Conservation (phyloP, 1,140 invertebrate genomes). For the Calliopsis andreniformis region DNA sequence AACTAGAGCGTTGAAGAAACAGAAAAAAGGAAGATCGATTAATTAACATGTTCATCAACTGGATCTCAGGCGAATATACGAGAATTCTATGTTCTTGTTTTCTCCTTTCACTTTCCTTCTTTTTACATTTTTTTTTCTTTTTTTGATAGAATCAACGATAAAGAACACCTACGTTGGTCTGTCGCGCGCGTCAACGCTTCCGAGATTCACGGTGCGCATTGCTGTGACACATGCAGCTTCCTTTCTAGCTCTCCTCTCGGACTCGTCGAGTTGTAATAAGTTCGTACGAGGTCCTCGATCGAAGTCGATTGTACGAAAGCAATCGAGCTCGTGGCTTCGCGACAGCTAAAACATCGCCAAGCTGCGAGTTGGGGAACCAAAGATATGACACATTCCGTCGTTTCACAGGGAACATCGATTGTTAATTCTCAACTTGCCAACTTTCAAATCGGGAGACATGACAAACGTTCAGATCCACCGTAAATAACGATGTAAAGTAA, state of each 20-base stretch:
- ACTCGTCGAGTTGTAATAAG: constrained; percentile 21
- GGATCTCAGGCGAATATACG: constrained; percentile 32
- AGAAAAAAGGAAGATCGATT: constrained; percentile 83
- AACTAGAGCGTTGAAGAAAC: constrained; percentile 90
- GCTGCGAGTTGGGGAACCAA: constrained; percentile 21
- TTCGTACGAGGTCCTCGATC: not conserved
- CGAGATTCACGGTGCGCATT: constrained; percentile 66
- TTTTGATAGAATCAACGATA: constrained; percentile 35
- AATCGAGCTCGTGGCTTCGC: constrained; percentile 4
- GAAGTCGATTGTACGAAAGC: constrained; percentile 8
- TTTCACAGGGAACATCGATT: constrained; percentile 23
- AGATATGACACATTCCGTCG: not conserved
- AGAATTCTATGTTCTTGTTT: constrained; percentile 16
- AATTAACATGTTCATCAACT: constrained; percentile 75
- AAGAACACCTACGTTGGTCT: constrained; percentile 57
- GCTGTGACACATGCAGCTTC: constrained; percentile 63
- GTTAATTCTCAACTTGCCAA: no score
- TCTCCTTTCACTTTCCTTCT: no score
- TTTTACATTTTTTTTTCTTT: not conserved
- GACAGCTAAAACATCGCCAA: constrained; percentile 7
- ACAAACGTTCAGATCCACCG: no score
- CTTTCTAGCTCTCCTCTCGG: constrained; percentile 48
- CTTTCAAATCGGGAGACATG: no score
- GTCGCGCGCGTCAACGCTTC: constrained; percentile 65
- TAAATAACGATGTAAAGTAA: no score